phyloP scores from a whole-genome alignment of 2,113 vertebrate genomes.

The Ciconia boyciana region DNA sequence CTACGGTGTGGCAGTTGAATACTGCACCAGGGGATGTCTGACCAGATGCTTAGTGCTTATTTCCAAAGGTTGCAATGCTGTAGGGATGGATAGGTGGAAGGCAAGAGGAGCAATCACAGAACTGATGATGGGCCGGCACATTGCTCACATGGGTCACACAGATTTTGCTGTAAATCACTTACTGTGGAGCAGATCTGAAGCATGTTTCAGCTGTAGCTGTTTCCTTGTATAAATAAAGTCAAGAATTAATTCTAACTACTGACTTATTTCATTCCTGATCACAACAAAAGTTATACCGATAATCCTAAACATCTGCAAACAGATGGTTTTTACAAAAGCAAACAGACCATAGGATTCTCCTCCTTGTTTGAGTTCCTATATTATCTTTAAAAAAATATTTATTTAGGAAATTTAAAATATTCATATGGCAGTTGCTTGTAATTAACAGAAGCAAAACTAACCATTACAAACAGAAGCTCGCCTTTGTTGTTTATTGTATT shows the following conservation, averaged over 20 bases:
- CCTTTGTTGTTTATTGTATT: background rate
- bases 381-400: background rate
- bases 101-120: background rate
- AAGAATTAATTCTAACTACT: background rate
- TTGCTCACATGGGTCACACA: background rate
- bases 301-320: background rate
- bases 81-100: background rate
- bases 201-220: background rate
- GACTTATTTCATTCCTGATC: background rate
- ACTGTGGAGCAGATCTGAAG: background rate
- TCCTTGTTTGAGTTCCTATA: background rate
- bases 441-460: background rate
- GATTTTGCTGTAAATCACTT: background rate
- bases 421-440: background rate
- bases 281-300: background rate
- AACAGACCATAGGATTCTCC: background rate
- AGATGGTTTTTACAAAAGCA: background rate
- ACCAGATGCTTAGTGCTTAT: background rate
- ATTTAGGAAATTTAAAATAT: background rate
- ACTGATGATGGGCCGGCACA: rapidly evolving
- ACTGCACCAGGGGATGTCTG: background rate
- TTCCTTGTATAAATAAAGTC: background rate
- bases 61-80: background rate
- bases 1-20: background rate
- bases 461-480: background rate